Conservation (phyloP, 2,797 vertebrate genomes). For the Myotis findleyi region DNA sequence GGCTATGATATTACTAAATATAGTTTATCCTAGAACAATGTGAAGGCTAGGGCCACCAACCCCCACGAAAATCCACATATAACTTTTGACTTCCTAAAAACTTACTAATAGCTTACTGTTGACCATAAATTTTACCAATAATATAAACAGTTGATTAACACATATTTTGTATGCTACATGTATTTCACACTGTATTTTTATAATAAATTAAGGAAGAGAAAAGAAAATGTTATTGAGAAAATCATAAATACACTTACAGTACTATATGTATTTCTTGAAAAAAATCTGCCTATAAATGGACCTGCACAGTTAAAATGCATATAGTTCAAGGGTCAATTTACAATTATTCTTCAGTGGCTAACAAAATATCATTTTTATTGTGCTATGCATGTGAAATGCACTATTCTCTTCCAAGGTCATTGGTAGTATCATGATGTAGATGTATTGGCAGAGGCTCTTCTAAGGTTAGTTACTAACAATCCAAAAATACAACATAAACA, state of each 20-base stretch:
- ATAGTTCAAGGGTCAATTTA: not conserved
- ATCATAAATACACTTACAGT: not conserved
- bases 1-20: not conserved
- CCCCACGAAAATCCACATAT: not conserved
- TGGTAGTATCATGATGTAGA: not conserved
- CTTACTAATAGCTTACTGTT: not conserved
- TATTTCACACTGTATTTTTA: not conserved
- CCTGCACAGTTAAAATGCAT: not conserved
- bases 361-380: constrained; percentile 25
- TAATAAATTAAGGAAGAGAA: not conserved
- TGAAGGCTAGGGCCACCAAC: not conserved
- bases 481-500: not conserved
- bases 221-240: not conserved
- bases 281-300: not conserved
- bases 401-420: constrained; percentile 16
- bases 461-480: not conserved
- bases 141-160: not conserved
- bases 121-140: not conserved
- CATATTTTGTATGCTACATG: not conserved
- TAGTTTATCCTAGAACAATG: not conserved
- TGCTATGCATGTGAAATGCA: not conserved
- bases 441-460: no score
- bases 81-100: not conserved
- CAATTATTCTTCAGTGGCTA: constrained; percentile 32
- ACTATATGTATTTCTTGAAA: not conserved